These are phyloP conservation scores for Aurelia aurita complex sp. Pacific DNA, from an alignment of 30 jellyfish, hydroid and myxozoan species.

Conservation along the genomic window DNA sequence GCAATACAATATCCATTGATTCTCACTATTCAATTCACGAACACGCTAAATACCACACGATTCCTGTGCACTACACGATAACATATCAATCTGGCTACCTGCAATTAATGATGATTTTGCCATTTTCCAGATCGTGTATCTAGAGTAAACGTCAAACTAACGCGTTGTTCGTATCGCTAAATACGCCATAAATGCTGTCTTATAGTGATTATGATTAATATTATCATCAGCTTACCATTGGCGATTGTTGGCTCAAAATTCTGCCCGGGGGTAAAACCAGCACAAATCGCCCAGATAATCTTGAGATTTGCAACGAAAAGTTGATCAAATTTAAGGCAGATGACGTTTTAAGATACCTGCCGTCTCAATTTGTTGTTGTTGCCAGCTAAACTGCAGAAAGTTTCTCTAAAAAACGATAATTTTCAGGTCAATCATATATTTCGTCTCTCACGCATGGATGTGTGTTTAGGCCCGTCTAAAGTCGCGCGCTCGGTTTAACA, in stretches of 20 bases:
- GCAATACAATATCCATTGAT: background rate
- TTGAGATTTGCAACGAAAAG: too few species aligned
- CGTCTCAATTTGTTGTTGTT: too few species aligned
- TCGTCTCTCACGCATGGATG: too few species aligned
- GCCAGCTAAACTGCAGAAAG: too few species aligned
- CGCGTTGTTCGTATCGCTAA: background rate
- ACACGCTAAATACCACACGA: constrained; percentile 1
- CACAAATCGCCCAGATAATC: too few species aligned
- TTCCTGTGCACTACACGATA: background rate
- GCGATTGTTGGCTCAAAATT: background rate
- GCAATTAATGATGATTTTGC: background rate
- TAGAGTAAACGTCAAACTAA: background rate
- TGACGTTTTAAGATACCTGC: too few species aligned
- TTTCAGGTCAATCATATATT: too few species aligned
- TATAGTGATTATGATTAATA: constrained; percentile 1
- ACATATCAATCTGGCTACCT: background rate
- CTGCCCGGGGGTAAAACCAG: constrained; percentile 16
- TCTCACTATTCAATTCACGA: background rate
- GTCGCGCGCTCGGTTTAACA: constrained; percentile 4
- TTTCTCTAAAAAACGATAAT: too few species aligned
- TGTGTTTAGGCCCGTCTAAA: background rate
- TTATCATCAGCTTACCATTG: constrained; percentile 30
- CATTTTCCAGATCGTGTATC: background rate
- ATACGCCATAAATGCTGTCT: constrained; percentile 20
- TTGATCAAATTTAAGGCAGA: too few species aligned